phyloP scores from a whole-genome alignment of 2,888 invertebrate species.

The Ceraclea dissimilis region DNA sequence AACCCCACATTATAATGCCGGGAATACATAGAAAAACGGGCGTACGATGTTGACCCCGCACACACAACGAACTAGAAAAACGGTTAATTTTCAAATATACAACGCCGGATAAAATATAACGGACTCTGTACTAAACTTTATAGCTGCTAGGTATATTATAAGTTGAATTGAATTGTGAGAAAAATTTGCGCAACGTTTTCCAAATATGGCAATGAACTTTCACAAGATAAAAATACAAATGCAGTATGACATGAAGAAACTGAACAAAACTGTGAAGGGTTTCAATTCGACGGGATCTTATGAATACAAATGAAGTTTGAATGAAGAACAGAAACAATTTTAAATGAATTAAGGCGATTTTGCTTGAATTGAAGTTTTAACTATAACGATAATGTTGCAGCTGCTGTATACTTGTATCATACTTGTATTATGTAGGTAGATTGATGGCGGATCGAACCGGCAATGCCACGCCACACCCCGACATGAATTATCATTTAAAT shows the following conservation, averaged over 20 bases:
- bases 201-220: neutral
- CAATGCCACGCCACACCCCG: conserved; percentile 19
- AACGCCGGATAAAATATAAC: conserved; percentile 1
- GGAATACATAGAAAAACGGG: neutral
- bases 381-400: neutral
- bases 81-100: neutral
- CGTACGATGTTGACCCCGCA: neutral
- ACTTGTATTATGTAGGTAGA: neutral
- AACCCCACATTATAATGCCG: neutral
- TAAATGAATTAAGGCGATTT: no score
- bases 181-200: neutral
- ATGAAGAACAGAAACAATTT: no score
- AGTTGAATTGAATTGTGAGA: neutral
- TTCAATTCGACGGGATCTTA: no score
- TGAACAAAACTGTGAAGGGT: no score
- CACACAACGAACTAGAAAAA: no score
- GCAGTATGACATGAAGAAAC: neutral
- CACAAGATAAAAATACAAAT: neutral
- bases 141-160: no score
- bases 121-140: no score
- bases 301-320: no score
- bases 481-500: neutral
- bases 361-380: neutral
- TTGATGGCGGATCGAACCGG: neutral
- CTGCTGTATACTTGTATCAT: neutral